Conservation (phyloP, 2,797 vertebrate species). For the Pelobates cultripes region DNA sequence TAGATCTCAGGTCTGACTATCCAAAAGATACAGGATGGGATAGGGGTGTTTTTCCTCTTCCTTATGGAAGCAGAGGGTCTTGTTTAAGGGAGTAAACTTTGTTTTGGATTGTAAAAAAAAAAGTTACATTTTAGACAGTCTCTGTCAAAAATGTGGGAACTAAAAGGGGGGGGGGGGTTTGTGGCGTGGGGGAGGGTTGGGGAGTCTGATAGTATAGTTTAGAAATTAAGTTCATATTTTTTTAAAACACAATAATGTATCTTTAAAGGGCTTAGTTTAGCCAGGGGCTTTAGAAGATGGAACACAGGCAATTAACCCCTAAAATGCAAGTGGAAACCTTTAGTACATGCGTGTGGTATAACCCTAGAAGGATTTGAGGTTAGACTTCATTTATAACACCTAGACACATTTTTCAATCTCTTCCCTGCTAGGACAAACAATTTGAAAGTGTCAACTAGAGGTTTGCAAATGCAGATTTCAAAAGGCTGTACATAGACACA, state of each 20-base stretch:
- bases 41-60: neutral
- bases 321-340: slow-evolving; percentile 65
- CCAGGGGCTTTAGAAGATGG: slow-evolving; percentile 80
- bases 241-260: slow-evolving; percentile 7
- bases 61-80: neutral
- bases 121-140: slow-evolving; percentile 64
- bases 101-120: neutral
- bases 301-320: slow-evolving; percentile 82
- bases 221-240: slow-evolving; percentile 62
- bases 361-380: neutral
- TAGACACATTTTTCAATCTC: neutral
- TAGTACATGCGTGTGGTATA: neutral
- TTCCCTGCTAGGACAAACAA: slow-evolving; percentile 5
- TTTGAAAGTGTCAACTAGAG: slow-evolving; percentile 39
- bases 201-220: slow-evolving; percentile 64
- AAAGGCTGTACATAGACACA: slow-evolving; percentile 28
- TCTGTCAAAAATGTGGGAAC: slow-evolving; percentile 74
- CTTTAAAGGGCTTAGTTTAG: slow-evolving; percentile 74
- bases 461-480: slow-evolving; percentile 33
- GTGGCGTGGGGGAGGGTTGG: slow-evolving; percentile 35
- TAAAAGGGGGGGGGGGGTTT: slow-evolving; percentile 63
- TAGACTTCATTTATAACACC: slow-evolving; percentile 10
- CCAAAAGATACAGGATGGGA: no score
- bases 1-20: no score
- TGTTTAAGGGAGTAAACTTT: slow-evolving; percentile 69